Percentiles rank a stretch among this genome's conserved stretches.
These are phyloP conservation scores for Bothrops jararaca DNA, from an alignment of 2,113 vertebrate genomes.

Conservation along the genomic window DNA sequence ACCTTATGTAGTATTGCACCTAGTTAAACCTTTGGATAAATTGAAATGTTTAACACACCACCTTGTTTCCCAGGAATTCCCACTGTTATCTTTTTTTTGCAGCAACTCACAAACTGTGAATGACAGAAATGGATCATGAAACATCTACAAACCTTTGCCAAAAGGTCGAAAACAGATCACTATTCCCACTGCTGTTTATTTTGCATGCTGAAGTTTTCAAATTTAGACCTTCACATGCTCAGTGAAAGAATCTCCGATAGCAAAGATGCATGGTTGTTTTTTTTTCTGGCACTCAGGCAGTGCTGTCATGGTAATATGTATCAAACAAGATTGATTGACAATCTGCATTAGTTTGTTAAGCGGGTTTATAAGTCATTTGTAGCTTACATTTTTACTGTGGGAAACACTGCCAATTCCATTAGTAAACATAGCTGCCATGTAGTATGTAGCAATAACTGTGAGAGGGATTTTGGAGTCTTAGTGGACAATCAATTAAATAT, in stretches of 20 bases:
- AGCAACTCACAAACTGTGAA: background rate
- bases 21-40: background rate
- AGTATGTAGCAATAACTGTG: too few relatives aligned
- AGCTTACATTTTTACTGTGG: background rate
- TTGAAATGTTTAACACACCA: background rate
- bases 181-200: background rate
- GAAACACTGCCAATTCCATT: background rate
- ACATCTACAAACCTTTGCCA: background rate
- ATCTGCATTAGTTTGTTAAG: background rate
- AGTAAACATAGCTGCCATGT: background rate
- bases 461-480: too few relatives aligned
- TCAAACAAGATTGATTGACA: background rate
- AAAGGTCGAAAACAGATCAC: background rate
- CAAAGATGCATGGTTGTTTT: background rate
- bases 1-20: background rate
- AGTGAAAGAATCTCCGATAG: background rate
- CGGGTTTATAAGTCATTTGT: background rate
- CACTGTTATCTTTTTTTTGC: background rate
- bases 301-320: background rate
- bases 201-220: background rate
- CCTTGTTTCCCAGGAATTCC: background rate
- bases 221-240: background rate
- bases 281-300: background rate
- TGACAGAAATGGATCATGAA: background rate
- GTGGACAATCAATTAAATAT: too few relatives aligned